Conservation (phyloP, 1,140 invertebrate genomes). For the Pachyrhynchus sulphureomaculatus region DNA sequence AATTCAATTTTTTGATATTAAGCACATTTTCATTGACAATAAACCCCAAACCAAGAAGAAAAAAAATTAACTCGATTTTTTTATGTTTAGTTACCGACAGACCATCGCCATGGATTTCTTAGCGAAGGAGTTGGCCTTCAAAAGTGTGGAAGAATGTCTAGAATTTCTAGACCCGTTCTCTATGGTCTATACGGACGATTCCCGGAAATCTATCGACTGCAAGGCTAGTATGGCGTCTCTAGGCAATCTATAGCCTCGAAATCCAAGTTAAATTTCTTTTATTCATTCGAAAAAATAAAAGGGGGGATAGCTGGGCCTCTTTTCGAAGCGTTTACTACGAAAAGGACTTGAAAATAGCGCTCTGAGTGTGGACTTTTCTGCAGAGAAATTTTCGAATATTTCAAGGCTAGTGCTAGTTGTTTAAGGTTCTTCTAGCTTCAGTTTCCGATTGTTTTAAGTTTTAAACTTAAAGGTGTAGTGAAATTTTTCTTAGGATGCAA, state of each 20-base stretch:
- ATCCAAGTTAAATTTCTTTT: too few relatives aligned
- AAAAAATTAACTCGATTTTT: slow-evolving; percentile 31
- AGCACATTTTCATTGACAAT: slow-evolving; percentile 10
- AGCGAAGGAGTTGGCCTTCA: slow-evolving; percentile 82
- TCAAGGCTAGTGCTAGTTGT: slow-evolving; percentile 12
- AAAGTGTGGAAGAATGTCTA: slow-evolving; percentile 75
- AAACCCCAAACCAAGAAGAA: too few relatives aligned
- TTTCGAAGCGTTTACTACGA: background rate
- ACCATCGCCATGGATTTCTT: slow-evolving; percentile 83
- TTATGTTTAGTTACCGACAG: slow-evolving; percentile 87
- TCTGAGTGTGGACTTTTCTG: background rate
- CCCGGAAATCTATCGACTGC: slow-evolving; percentile 78
- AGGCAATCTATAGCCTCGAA: slow-evolving; percentile 52
- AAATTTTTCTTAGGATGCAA: background rate
- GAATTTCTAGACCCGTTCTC: slow-evolving; percentile 83
- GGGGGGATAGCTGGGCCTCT: background rate
- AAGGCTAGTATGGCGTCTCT: slow-evolving; percentile 73
- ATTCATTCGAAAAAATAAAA: too few relatives aligned
- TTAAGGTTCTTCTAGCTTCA: background rate
- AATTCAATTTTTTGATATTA: too few relatives aligned
- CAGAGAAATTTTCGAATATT: background rate
- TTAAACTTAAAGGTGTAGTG: background rate
- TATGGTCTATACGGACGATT: slow-evolving; percentile 72
- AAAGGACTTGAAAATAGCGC: background rate
- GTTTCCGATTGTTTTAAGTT: background rate